Percentiles rank a stretch among this genome's conserved stretches.
Conservation (phyloP, 2,888 invertebrate genomes). For the Hypomecis atomaria region DNA sequence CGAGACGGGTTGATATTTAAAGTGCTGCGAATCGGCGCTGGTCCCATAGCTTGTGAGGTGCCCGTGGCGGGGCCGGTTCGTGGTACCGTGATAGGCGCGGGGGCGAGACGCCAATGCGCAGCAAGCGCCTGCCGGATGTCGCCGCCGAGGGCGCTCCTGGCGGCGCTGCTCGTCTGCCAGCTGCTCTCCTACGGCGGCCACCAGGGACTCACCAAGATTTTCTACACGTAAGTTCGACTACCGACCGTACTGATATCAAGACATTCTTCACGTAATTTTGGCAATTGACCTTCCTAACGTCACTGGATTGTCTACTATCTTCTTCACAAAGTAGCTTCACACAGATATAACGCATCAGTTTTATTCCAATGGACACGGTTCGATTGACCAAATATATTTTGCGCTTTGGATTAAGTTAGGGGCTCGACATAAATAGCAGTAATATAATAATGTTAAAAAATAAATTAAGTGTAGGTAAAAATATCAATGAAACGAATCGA, state of each 20-base stretch:
- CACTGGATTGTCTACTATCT: too few species aligned
- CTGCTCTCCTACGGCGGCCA: conserved; percentile 82
- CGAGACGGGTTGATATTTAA: not conserved
- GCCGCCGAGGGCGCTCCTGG: conserved; percentile 82
- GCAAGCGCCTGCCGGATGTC: conserved; percentile 78
- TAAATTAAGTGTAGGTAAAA: too few species aligned
- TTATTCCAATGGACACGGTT: too few species aligned
- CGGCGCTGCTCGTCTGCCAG: conserved; percentile 77
- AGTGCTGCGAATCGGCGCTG: not conserved
- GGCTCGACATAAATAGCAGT: too few species aligned
- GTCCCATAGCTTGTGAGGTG: conserved; percentile 1
- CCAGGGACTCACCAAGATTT: conserved; percentile 83
- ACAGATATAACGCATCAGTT: too few species aligned
- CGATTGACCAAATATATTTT: too few species aligned
- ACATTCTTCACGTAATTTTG: conserved; percentile 78
- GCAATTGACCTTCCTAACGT: too few species aligned
- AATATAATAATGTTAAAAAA: too few species aligned
- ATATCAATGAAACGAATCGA: too few species aligned
- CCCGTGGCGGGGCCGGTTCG: conserved; percentile 37
- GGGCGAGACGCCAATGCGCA: conserved; percentile 78
- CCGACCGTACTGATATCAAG: conserved; percentile 77
- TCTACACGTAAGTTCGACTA: conserved; percentile 72
- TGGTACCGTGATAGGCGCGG: conserved; percentile 72
- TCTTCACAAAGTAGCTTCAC: too few species aligned
- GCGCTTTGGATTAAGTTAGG: too few species aligned